These are phyloP conservation scores for Chymomyza caudatula DNA, from an alignment of 2,888 invertebrate genomes.

Conservation along the genomic window DNA sequence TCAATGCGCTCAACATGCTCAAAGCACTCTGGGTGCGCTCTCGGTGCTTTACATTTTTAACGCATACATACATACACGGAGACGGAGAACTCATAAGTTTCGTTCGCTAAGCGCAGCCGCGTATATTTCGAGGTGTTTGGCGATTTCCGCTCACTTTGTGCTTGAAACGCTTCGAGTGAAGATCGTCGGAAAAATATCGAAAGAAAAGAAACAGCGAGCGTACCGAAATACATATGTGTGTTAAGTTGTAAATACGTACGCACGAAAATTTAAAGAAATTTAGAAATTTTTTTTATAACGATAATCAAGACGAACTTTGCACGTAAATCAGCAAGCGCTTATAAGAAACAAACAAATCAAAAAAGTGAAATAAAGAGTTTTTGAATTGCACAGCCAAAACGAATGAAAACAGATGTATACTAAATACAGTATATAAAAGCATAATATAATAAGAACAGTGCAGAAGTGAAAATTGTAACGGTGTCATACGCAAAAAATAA, in stretches of 20 bases:
- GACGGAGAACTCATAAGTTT: too few species aligned
- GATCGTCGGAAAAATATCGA: constrained; percentile 55
- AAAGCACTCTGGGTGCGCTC: constrained; percentile 37
- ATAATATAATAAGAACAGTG: constrained; percentile 2
- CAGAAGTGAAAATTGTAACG: constrained; percentile 8
- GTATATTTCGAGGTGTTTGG: constrained; percentile 60
- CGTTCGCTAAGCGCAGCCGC: constrained; percentile 13
- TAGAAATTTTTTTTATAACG: constrained; percentile 45
- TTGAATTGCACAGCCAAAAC: constrained; percentile 8
- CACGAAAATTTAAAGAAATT: constrained; percentile 15
- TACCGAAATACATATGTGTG: constrained; percentile 11
- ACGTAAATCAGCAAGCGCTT: constrained; percentile 68
- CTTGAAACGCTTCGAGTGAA: constrained; percentile 76
- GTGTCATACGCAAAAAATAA: constrained; percentile 14
- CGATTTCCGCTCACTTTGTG: constrained; percentile 71
- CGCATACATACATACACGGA: background rate
- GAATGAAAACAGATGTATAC: constrained; percentile 4
- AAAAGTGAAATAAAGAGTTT: constrained; percentile 4
- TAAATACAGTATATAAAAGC: constrained; percentile 10
- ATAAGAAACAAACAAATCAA: constrained; percentile 66
- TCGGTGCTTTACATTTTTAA: background rate
- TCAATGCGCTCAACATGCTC: constrained; percentile 47
- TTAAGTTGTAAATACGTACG: background rate
- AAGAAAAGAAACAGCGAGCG: constrained; percentile 20
- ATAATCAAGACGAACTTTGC: constrained; percentile 48